Evolutionary conservation across 2,888 invertebrate genomes (phyloP).

Genomic region (Anagyrus pseudococci): DNA sequence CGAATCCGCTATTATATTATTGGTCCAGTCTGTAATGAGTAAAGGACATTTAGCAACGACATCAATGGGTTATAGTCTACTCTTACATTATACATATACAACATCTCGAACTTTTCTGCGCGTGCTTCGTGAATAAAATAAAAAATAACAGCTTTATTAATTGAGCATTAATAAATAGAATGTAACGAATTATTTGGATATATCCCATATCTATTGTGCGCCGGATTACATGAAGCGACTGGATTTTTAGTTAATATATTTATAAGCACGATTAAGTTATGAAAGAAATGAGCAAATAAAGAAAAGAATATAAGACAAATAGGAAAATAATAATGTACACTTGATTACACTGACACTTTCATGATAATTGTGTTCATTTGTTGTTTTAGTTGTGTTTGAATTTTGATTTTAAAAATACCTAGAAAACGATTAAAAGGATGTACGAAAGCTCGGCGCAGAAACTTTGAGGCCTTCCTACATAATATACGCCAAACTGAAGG

Average conservation of each 20-base stretch:
- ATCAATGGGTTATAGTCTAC: not conserved
- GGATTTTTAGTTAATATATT: not conserved
- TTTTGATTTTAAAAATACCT: constrained; percentile 56
- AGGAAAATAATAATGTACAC: not conserved
- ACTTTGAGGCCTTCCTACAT: constrained; percentile 59
- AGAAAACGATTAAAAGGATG: constrained; percentile 58
- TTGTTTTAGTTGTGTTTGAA: constrained; percentile 35
- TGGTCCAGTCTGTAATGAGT: constrained; percentile 55
- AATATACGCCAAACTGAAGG: constrained; percentile 60
- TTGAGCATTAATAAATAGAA: constrained; percentile 7
- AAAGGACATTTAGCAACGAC: not conserved
- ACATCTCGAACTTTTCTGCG: constrained; percentile 37
- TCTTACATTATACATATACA: constrained; percentile 2
- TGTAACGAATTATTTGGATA: not conserved
- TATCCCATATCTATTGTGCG: no score
- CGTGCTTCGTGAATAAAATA: constrained; percentile 34
- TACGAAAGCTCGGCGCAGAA: constrained; percentile 57
- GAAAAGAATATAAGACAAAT: not conserved
- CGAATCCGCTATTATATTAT: constrained; percentile 53
- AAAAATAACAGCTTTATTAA: constrained; percentile 19
- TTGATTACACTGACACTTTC: constrained; percentile 1
- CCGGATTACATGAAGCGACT: not conserved
- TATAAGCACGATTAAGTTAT: no score
- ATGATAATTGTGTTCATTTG: not conserved
- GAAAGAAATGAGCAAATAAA: no score